Base-by-base conservation (phyloP, 2,888 invertebrate genomes). In the Lithophane ornitopus region DNA sequence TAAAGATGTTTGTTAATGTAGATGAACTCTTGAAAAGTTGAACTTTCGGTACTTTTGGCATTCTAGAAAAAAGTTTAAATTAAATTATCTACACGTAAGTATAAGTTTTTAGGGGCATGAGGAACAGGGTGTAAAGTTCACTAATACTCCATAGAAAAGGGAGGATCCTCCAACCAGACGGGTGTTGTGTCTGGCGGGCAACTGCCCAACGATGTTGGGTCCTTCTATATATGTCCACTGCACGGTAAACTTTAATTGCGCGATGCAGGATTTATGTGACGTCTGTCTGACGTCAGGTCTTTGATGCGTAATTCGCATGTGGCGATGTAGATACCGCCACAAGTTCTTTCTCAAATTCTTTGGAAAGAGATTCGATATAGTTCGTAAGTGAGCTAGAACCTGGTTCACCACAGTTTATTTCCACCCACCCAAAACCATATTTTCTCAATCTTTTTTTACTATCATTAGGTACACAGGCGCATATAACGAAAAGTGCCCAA, bases 21-120 rank as follows among this genome's bases (percentile, higher is more conserved):
- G 39, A 79, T n/a, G 71, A 8, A 79, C 28, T 76, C 28, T 76
- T 71, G 12, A 49, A 54, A 56, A 41, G n/a, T 49, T 66, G 12
- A 56, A 28, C 39, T 46, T 39, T 44, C n/a, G 8, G 2, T 61
- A 52, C 19, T 49, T n/a, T 26, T 46, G 4, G 16, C 22, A 73
- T 58, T 34, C 4, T 26, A 70, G 1, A 70, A 46, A 19, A 41
- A 54, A 54, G 22, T 16, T 41, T 26, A n/a, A 70, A 54, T 22
- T 1, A 49, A 39, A 54, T 22, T 16, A 54, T 59, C 28, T n/a
- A 3, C n/a, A n/a, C n/a, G 34, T 34, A 56, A 26, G 26, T 14
- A 14, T 19, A 39, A 71, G 71, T 28, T 68, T 39, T 22, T 46
- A 34, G n/a, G n/a, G n/a, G n/a, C n/a, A n/a, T n/a, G n/a, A n/a